These are phyloP conservation scores for Haplochromis burtoni DNA, from an alignment of 2,113 vertebrate species.

Conservation along the genomic window DNA sequence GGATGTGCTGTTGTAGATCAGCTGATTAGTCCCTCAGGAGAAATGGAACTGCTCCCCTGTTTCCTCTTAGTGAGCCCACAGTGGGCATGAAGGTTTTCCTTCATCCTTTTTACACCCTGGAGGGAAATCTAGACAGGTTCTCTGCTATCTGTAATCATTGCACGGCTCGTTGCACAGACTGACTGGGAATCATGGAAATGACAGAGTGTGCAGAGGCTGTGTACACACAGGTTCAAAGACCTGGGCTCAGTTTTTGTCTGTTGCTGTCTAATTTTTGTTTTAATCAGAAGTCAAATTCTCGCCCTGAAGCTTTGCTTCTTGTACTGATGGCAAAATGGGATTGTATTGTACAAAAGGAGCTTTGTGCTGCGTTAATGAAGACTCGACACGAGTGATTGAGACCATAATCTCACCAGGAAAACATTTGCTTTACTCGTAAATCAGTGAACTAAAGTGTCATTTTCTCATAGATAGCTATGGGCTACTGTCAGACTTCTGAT, in stretches of 20 bases:
- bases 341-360: neutral
- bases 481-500: accelerated
- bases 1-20: neutral
- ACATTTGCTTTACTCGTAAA: accelerated
- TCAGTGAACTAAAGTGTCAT: accelerated
- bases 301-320: neutral
- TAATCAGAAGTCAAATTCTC: neutral
- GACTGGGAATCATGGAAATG: neutral
- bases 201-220: neutral
- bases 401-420: neutral
- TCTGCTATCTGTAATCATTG: accelerated
- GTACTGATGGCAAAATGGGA: neutral
- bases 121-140: neutral
- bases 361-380: neutral
- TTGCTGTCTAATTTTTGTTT: neutral
- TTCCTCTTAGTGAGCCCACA: neutral
- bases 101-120: neutral
- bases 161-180: neutral
- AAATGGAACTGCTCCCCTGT: accelerated
- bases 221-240: neutral
- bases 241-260: neutral
- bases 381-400: neutral
- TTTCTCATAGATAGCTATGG: accelerated
- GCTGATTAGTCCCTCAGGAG: neutral
- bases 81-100: neutral